Evolutionary conservation across 2,888 invertebrate species (phyloP).

Genomic region (Rhagophthalmus giganteus): DNA sequence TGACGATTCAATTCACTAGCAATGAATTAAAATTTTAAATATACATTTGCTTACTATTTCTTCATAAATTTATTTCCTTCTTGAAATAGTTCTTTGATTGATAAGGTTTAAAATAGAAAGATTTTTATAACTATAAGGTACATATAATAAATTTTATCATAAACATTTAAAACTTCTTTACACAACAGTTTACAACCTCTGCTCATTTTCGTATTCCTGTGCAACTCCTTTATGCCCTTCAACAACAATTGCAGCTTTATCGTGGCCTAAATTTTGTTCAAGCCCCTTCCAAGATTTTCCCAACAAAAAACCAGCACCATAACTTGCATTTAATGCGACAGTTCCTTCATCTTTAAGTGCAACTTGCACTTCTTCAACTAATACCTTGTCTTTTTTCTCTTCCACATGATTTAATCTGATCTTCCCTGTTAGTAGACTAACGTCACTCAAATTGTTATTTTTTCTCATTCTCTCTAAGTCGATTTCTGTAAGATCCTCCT

Average conservation of each 20-base stretch:
- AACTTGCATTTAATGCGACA: conserved; percentile 58
- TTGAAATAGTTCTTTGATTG: too few relatives aligned
- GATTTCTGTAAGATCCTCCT: conserved; percentile 49
- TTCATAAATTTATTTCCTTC: too few relatives aligned
- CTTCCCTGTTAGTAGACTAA: conserved; percentile 76
- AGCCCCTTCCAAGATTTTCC: conserved; percentile 83
- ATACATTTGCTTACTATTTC: too few relatives aligned
- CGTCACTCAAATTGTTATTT: conserved; percentile 57
- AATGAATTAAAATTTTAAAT: not conserved
- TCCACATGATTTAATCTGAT: conserved; percentile 57
- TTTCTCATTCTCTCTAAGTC: conserved; percentile 26
- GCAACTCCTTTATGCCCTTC: conserved; percentile 80
- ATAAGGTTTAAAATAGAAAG: too few relatives aligned
- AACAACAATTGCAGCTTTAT: conserved; percentile 67
- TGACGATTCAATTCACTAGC: not conserved
- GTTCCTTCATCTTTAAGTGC: conserved; percentile 54
- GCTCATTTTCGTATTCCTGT: conserved; percentile 48
- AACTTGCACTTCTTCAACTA: conserved; percentile 32
- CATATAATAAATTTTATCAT: too few relatives aligned
- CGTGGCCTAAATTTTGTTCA: conserved; percentile 77
- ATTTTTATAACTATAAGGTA: too few relatives aligned
- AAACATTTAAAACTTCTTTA: too few relatives aligned
- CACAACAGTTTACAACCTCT: too few relatives aligned
- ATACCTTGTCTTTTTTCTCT: conserved; percentile 48
- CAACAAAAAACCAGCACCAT: conserved; percentile 67